A percentile compares a stretch with the other conserved stretches of the same genome.
Evolutionary conservation across 2,797 vertebrate genomes (phyloP).

Genomic region (Anas bahamensis): DNA sequence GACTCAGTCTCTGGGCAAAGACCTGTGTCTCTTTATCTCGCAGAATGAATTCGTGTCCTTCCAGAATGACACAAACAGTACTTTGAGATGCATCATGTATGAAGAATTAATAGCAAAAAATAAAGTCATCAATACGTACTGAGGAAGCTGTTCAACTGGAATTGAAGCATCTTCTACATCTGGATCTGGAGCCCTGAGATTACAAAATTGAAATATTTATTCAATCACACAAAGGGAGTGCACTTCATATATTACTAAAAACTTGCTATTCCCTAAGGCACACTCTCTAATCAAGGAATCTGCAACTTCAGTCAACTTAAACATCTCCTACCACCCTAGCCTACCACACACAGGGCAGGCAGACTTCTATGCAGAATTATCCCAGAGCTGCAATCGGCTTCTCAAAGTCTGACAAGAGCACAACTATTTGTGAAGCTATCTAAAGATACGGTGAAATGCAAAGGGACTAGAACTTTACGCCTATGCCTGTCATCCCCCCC

Average conservation of each 20-base stretch:
- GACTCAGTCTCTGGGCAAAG: background rate
- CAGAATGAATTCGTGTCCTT: background rate
- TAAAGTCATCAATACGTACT: constrained; percentile 74
- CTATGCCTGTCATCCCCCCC: background rate
- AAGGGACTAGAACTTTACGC: background rate
- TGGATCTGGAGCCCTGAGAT: constrained; percentile 87
- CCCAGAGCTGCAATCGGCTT: background rate
- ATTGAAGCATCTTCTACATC: constrained; percentile 85
- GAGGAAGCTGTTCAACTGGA: constrained; percentile 90
- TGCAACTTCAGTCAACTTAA: background rate
- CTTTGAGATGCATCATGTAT: background rate
- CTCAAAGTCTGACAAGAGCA: background rate
- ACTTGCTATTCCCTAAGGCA: background rate
- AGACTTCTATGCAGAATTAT: background rate
- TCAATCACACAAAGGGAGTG: background rate
- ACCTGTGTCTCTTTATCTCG: background rate
- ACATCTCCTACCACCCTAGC: background rate
- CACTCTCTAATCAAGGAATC: background rate
- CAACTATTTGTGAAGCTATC: background rate
- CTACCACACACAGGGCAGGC: background rate
- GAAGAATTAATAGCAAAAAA: background rate
- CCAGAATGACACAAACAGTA: background rate
- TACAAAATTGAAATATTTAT: background rate
- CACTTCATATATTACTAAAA: background rate
- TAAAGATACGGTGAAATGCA: background rate